Evolutionary conservation across 2,113 vertebrate species (phyloP).

Genomic region (Bubo blakistoni): DNA sequence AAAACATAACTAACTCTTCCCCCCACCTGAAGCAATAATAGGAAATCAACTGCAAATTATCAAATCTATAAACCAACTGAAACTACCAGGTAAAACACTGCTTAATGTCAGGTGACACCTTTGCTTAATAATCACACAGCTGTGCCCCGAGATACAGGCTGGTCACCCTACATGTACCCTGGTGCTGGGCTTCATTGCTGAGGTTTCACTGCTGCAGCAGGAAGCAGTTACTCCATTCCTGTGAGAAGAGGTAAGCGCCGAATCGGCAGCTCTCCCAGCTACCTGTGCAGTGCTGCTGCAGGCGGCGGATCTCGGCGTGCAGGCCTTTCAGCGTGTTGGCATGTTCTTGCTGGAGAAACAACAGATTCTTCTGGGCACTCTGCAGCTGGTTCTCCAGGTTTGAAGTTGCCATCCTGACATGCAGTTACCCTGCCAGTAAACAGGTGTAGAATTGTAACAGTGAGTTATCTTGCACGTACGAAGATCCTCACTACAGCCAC

Average conservation of each 20-base stretch:
- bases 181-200: neutral
- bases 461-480: rapidly evolving
- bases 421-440: slow-evolving; percentile 30
- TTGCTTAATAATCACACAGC: neutral
- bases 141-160: rapidly evolving
- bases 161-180: rapidly evolving
- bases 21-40: neutral
- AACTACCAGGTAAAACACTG: neutral
- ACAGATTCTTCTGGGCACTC: slow-evolving; percentile 94
- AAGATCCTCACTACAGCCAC: too few relatives aligned
- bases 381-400: slow-evolving; percentile 96
- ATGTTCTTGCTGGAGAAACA: slow-evolving; percentile 94
- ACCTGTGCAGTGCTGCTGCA: slow-evolving; percentile 98
- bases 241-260: rapidly evolving
- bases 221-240: neutral
- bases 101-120: too few relatives aligned
- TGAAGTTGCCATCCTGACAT: slow-evolving; percentile 84
- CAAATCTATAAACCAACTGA: neutral
- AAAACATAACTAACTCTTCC: neutral
- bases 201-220: neutral
- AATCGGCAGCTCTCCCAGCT: rapidly evolving
- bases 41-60: neutral
- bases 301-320: slow-evolving; percentile 87
- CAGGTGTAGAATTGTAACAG: rapidly evolving
- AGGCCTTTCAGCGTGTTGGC: slow-evolving; percentile 90